Base-by-base conservation (phyloP, 2,888 invertebrate species). In the Drosophila subsilvestris region DNA sequence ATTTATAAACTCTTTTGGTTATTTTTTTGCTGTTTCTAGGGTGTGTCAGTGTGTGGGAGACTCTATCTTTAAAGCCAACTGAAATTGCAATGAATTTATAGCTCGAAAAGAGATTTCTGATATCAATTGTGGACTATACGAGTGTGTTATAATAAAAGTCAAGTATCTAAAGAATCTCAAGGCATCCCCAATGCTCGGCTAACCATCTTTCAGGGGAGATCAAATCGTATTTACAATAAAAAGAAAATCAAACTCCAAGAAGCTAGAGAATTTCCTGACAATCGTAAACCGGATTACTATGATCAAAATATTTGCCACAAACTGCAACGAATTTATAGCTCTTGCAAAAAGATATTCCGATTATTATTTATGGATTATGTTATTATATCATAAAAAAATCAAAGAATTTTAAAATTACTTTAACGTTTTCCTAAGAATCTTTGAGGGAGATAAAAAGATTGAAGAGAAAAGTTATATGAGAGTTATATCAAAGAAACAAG, bases 291-390 rank as follows among this genome's bases (percentile, higher is more conserved):
- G 51, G 8, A 37, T n/a, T 37, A 3, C 3, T 22, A 25, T n/a
- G 58, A 25, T 59, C 10, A n/a, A 61, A 37, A 59, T 47, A 58
- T 47, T 47, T 58, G 59, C 37, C 47, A 47, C 47, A 62, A 59
- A 62, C 47, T 59, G 59, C n/a, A 37, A 1, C 7, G 14, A 37
- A 37, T 14, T 14, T n/a, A n/a, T 14, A n/a, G 7, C 37, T 37
- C 2, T 7, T 37, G 14, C n/a, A 7, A n/a, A 37, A 6, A n/a
- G 37, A n/a, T n/a, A n/a, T 37, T 37, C 37, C n/a, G 37, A 37
- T 37, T 27, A 7, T 7, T 37, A 37, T 37, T 37, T 37, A 37
- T 37, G 37, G 37, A 14, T 37, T n/a, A 37, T 37, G 37, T 37
- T 37, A 37, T 37, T 37, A 7, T 14, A 37, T n/a, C 37, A 37